phyloP scores from a whole-genome alignment of 2,888 invertebrate species.

The Drosophila antonietae region DNA sequence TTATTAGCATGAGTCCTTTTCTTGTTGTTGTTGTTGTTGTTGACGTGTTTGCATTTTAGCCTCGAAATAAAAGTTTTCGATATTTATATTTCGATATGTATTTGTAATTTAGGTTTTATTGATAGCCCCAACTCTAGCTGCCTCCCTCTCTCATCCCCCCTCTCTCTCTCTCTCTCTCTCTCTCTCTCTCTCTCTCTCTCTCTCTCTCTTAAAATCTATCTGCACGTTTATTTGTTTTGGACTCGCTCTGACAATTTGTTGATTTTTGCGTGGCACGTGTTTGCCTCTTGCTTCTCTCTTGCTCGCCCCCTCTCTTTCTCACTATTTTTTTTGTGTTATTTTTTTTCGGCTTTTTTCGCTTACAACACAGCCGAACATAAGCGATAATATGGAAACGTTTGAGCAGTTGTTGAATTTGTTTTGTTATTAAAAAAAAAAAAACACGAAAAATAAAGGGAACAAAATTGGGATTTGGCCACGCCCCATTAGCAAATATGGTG shows the following conservation, averaged over 20 bases:
- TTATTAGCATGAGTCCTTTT: conserved; percentile 8
- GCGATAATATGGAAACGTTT: conserved; percentile 12
- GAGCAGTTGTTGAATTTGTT: conserved; percentile 26
- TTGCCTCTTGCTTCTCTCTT: conserved; percentile 19
- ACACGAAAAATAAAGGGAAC: not conserved
- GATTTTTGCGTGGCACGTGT: conserved; percentile 62
- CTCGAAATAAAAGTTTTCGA: conserved; percentile 42
- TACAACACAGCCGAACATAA: conserved; percentile 6
- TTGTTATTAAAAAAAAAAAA: conserved; percentile 33
- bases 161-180: no score
- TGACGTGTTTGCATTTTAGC: conserved; percentile 66
- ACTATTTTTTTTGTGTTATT: conserved; percentile 5
- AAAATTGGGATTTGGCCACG: conserved; percentile 17
- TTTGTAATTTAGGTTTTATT: conserved; percentile 72
- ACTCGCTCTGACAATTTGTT: conserved; percentile 56
- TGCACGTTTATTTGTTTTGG: conserved; percentile 14
- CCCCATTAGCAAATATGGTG: conserved; percentile 21
- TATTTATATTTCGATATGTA: conserved; percentile 51
- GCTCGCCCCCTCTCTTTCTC: no score
- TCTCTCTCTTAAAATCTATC: no score
- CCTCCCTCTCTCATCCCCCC: not conserved
- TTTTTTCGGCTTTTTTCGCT: conserved; percentile 52
- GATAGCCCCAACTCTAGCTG: conserved; percentile 31
- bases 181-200: no score
- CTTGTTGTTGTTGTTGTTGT: conserved; percentile 26